phyloP scores from a whole-genome alignment of 2,888 invertebrate species.

The Acholoe squamosa region DNA sequence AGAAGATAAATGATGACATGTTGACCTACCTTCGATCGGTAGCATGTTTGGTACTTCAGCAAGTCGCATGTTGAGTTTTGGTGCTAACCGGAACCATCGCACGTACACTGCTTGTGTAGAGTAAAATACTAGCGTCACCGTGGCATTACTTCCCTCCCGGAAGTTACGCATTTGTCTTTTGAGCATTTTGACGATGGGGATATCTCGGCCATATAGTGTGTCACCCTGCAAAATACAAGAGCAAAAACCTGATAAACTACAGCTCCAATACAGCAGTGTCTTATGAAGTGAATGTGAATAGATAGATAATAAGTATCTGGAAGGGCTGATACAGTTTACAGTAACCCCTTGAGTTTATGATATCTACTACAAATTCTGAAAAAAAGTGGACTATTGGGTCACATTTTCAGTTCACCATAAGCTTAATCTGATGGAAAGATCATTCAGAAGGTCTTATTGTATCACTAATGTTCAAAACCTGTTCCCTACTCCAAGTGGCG shows the following conservation, averaged over 20 bases:
- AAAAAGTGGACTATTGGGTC: no score
- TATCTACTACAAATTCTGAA: no score
- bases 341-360: no score
- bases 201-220: constrained; percentile 52
- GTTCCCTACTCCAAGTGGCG: no score
- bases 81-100: constrained; percentile 66
- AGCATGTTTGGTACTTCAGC: constrained; percentile 66
- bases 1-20: not conserved
- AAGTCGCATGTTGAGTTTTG: constrained; percentile 52
- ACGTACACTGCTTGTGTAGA: constrained; percentile 63
- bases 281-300: no score
- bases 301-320: no score
- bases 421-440: no score
- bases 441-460: no score
- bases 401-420: no score
- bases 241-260: not conserved
- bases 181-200: constrained; percentile 67
- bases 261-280: no score
- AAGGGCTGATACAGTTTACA: no score
- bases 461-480: no score
- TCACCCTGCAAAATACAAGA: constrained; percentile 44
- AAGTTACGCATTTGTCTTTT: constrained; percentile 67
- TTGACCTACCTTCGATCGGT: constrained; percentile 62
- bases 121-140: constrained; percentile 65
- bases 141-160: constrained; percentile 60